Evolutionary conservation across 2,888 invertebrate species (phyloP).

Genomic region (Drosophila affinis): DNA sequence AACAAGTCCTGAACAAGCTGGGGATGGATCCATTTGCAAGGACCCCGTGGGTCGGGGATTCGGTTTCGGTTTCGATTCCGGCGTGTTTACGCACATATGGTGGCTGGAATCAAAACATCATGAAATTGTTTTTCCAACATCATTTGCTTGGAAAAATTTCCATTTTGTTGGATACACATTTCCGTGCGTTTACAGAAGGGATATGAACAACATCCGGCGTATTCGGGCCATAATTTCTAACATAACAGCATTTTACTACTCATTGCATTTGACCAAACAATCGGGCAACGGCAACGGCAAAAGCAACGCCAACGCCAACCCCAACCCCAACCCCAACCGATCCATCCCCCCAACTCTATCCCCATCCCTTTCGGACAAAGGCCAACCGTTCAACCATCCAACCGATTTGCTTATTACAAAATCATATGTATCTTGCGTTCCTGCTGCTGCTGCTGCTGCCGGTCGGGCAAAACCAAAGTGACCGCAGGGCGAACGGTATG

Average conservation of each 20-base stretch:
- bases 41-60: background rate
- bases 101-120: constrained; percentile 73
- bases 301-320: background rate
- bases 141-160: constrained; percentile 59
- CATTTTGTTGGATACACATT: constrained; percentile 62
- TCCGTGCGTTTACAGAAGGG: constrained; percentile 81
- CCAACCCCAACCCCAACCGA: background rate
- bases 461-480: constrained; percentile 60
- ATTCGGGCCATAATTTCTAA: constrained; percentile 72
- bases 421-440: constrained; percentile 67
- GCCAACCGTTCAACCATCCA: constrained; percentile 14
- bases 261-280: constrained; percentile 76
- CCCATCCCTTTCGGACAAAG: constrained; percentile 9
- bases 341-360: constrained; percentile 12
- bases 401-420: constrained; percentile 79
- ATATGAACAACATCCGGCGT: constrained; percentile 81
- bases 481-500: constrained; percentile 60
- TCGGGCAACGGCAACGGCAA: constrained; percentile 1
- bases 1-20: constrained; percentile 31
- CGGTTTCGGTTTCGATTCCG: too few species aligned
- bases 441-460: constrained; percentile 32
- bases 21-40: background rate
- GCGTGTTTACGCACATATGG: constrained; percentile 62
- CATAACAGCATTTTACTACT: constrained; percentile 79
- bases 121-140: constrained; percentile 79